Evolutionary conservation across 1,140 invertebrate genomes (phyloP), one percentile per base, ranked within the genome.

Genomic region (Halesus radiatus): DNA sequence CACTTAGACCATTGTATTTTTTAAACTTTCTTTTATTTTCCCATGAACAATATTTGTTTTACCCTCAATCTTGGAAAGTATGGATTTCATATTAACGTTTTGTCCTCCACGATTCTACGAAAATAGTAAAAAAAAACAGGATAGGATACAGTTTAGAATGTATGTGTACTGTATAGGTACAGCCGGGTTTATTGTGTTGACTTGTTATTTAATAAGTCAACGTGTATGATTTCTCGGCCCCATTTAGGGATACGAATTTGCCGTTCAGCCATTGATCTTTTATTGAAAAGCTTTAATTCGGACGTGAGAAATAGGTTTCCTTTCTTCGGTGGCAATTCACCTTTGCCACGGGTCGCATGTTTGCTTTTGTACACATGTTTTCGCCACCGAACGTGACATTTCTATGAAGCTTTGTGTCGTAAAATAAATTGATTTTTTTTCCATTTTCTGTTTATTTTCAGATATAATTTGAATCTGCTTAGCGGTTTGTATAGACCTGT

Each of bases 231-330:
- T 58, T 58, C 22, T 58, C 5, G 56, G n/a, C 13, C 3, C 3
- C 23, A 23, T 64, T 64, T 64, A 26, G 16, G 62, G 62, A 64
- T 29, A 22, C 22, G 62, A 64, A 29, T 64, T 29, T 45, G 37
- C 37, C 37, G 37, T 45, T 45, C 37, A 13, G 10, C 37, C 37
- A 45, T 45, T 45, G 37, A 45, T 45, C 37, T 45, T 45, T 54
- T 56, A 56, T 74, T 74, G 70, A 74, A 56, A 5, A 20, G 8
- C 13, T 37, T 74, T 74, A 54, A 74, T 54, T 54, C 13, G 70
- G 70, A 32, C 4, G 70, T 29, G 70, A 23, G 70, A 54, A 74
- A 54, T 74, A 26, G 70, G 7, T 29, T 74, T 74, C 23, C n/a
- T 74, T 74, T 74, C n/a, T 74, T 29, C 60, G 26, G 3, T 2